phyloP scores from a whole-genome alignment of 2,797 vertebrate genomes.

The Eulemur rubriventer region DNA sequence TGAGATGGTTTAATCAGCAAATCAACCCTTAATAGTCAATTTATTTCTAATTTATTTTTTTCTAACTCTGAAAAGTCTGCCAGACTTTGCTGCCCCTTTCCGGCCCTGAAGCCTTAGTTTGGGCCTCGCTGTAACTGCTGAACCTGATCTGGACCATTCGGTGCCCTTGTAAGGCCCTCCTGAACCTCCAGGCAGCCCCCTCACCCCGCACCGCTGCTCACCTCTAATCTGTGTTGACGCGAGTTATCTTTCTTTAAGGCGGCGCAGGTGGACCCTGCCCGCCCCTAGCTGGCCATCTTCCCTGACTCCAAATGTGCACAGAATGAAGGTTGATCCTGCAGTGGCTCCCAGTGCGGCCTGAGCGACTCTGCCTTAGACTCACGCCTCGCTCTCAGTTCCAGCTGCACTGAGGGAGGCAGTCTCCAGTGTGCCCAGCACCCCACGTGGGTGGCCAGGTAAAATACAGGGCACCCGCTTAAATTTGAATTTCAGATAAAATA shows the following conservation, averaged over 20 bases:
- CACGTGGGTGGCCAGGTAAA: neutral
- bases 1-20: neutral
- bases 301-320: neutral
- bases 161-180: too few relatives aligned
- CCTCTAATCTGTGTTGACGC: neutral
- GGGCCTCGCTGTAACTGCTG: accelerated
- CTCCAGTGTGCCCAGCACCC: neutral
- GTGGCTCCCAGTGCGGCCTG: neutral
- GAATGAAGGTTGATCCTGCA: neutral
- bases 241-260: neutral
- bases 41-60: neutral
- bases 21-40: neutral
- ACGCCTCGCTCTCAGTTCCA: neutral
- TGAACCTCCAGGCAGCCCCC: accelerated
- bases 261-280: too few relatives aligned
- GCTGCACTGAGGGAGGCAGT: too few relatives aligned
- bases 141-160: accelerated
- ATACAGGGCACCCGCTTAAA: neutral
- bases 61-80: neutral
- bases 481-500: neutral
- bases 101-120: neutral
- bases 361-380: neutral
- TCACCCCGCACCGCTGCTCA: accelerated
- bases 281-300: accelerated
- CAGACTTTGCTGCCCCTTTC: neutral